Evolutionary conservation across 23 tunicate genomes (phyloP).

Genomic region (Aplidium turbinatum): DNA sequence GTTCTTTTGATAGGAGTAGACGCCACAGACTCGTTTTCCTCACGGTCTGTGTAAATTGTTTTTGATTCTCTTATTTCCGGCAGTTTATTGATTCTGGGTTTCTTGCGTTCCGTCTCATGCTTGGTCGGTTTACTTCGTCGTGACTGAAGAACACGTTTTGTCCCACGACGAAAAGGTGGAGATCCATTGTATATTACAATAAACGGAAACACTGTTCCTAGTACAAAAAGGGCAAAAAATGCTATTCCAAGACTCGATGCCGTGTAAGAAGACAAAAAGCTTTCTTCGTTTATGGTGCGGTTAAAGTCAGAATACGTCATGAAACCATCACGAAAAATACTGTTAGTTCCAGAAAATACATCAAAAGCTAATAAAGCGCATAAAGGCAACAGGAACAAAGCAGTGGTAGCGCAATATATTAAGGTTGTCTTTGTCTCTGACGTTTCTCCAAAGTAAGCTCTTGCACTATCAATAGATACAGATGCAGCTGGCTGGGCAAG

Average conservation of each 20-base stretch:
- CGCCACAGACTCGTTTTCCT: too few relatives aligned
- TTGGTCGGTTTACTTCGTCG: too few relatives aligned
- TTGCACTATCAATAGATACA: constrained; percentile 32
- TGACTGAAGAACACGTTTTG: neutral
- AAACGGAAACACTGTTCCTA: constrained; percentile 16
- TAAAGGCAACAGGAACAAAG: constrained; percentile 31
- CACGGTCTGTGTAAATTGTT: too few relatives aligned
- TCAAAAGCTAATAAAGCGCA: constrained; percentile 40
- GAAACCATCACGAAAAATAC: constrained; percentile 1
- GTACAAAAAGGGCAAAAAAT: constrained; percentile 6
- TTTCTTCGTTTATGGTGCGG: neutral
- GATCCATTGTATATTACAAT: neutral
- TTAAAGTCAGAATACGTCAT: too few relatives aligned
- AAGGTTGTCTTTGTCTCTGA: constrained; percentile 38
- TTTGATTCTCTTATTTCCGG: too few relatives aligned
- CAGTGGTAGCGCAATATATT: constrained; percentile 8
- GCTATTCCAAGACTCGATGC: constrained; percentile 12
- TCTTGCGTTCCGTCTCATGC: too few relatives aligned
- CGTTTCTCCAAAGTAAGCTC: constrained; percentile 36
- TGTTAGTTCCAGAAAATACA: constrained; percentile 17
- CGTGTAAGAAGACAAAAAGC: neutral
- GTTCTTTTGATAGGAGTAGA: too few relatives aligned
- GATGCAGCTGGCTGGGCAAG: constrained; percentile 34
- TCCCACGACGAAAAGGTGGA: neutral
- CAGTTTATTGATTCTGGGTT: too few relatives aligned